Conservation (phyloP, 2,888 invertebrate genomes). For the Drosophila basisetae region DNA sequence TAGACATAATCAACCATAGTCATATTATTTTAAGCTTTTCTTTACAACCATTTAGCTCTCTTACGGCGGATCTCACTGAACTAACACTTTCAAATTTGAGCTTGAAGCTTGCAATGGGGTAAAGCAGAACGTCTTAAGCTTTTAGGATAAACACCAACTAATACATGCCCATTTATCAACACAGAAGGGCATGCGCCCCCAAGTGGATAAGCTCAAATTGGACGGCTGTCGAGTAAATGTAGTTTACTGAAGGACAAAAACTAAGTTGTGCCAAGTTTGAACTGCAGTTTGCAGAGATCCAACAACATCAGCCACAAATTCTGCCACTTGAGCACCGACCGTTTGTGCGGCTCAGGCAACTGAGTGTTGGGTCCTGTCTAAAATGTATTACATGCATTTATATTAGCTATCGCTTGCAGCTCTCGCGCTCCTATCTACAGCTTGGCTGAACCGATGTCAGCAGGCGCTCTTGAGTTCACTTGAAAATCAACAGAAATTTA, state of each 20-base stretch:
- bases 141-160: conserved; percentile 1
- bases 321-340: conserved; percentile 43
- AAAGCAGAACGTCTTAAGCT: not conserved
- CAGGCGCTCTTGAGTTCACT: conserved; percentile 57
- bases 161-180: conserved; percentile 5
- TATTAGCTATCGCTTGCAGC: conserved; percentile 69
- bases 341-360: conserved; percentile 20
- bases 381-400: conserved; percentile 71
- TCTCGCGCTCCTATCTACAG: conserved; percentile 12
- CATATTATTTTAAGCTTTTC: not conserved
- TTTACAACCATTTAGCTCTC: not conserved
- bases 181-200: not conserved
- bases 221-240: conserved; percentile 30
- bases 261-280: conserved; percentile 19
- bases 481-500: conserved; percentile 70
- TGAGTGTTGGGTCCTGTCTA: conserved; percentile 43
- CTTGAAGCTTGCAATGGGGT: not conserved
- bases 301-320: conserved; percentile 19
- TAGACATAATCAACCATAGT: not conserved
- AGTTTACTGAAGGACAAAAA: conserved; percentile 23
- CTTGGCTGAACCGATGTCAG: conserved; percentile 39
- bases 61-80: not conserved
- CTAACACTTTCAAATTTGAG: not conserved
- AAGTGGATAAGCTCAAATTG: conserved; percentile 23
- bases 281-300: conserved; percentile 23